These are phyloP conservation scores for Epirrhoe alternata DNA, from an alignment of 2,888 invertebrate genomes.

Conservation along the genomic window DNA sequence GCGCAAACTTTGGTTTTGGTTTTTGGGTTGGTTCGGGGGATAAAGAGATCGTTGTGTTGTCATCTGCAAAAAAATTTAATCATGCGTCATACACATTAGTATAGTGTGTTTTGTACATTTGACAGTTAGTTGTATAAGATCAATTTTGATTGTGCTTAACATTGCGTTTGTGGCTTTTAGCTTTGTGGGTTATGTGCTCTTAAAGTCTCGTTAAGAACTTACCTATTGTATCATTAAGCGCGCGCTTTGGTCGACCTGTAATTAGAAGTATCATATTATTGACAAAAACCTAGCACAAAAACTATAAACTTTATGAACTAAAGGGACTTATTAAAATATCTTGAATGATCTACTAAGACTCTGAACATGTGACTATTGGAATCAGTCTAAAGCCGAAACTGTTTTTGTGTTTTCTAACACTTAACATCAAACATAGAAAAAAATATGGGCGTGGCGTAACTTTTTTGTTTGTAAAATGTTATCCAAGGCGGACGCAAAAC, in stretches of 20 bases:
- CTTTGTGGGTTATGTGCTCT: slow-evolving; percentile 48
- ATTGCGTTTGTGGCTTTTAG: slow-evolving; percentile 49
- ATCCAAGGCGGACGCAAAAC: too few species aligned
- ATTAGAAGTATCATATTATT: background rate
- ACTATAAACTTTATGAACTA: too few species aligned
- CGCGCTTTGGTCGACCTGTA: slow-evolving; percentile 63
- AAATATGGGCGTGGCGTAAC: too few species aligned
- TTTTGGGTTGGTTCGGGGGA: slow-evolving; percentile 55
- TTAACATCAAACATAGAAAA: too few species aligned
- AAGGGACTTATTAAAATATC: too few species aligned
- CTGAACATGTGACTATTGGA: background rate
- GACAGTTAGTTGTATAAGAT: slow-evolving; percentile 50
- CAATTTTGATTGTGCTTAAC: slow-evolving; percentile 39
- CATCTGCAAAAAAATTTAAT: slow-evolving; percentile 78
- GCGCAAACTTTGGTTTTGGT: slow-evolving; percentile 59
- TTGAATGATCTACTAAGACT: background rate
- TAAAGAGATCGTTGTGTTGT: slow-evolving; percentile 71
- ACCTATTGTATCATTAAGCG: slow-evolving; percentile 55
- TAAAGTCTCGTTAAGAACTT: slow-evolving; percentile 45
- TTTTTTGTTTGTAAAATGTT: too few species aligned
- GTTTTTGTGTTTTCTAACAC: too few species aligned
- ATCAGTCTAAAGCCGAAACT: too few species aligned
- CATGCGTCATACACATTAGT: slow-evolving; percentile 75
- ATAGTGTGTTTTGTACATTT: slow-evolving; percentile 48
- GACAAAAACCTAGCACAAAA: too few species aligned